phyloP scores from a whole-genome alignment of 2,888 invertebrate species.

The Pammene fasciana region DNA sequence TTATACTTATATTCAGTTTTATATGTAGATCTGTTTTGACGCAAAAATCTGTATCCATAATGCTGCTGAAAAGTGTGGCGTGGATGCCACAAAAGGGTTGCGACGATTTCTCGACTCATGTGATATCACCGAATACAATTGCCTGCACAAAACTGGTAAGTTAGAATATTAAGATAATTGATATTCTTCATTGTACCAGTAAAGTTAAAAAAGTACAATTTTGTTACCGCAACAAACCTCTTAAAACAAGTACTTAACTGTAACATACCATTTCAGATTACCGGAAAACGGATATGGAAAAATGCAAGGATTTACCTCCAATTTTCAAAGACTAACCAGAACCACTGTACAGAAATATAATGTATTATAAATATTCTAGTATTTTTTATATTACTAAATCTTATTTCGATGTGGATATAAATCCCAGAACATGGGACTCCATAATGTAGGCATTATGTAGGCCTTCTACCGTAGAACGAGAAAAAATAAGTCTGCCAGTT shows the following conservation, averaged over 20 bases:
- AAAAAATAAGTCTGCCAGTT: no score
- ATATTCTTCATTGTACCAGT: not conserved
- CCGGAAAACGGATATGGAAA: slow-evolving; percentile 44
- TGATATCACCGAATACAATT: slow-evolving; percentile 72
- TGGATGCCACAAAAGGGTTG: slow-evolving; percentile 47
- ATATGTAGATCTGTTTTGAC: slow-evolving; percentile 62
- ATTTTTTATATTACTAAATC: slow-evolving; percentile 4
- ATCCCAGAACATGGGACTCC: no score
- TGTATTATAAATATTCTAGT: not conserved
- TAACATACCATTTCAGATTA: slow-evolving; percentile 52
- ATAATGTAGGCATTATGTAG: no score
- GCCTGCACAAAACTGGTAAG: slow-evolving; percentile 60
- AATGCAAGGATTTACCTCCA: slow-evolving; percentile 52
- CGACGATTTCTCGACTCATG: slow-evolving; percentile 69
- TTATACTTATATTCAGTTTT: slow-evolving; percentile 3
- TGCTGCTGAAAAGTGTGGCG: slow-evolving; percentile 61
- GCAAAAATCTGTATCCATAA: slow-evolving; percentile 70
- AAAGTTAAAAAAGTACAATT: not conserved
- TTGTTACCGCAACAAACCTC: not conserved
- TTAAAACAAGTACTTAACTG: not conserved
- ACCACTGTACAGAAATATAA: not conserved
- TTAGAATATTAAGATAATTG: not conserved
- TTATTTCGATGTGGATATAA: no score
- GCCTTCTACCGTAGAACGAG: no score
- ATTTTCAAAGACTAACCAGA: not conserved